Conservation (phyloP, 2,113 vertebrate genomes). For the Zingel zingel region DNA sequence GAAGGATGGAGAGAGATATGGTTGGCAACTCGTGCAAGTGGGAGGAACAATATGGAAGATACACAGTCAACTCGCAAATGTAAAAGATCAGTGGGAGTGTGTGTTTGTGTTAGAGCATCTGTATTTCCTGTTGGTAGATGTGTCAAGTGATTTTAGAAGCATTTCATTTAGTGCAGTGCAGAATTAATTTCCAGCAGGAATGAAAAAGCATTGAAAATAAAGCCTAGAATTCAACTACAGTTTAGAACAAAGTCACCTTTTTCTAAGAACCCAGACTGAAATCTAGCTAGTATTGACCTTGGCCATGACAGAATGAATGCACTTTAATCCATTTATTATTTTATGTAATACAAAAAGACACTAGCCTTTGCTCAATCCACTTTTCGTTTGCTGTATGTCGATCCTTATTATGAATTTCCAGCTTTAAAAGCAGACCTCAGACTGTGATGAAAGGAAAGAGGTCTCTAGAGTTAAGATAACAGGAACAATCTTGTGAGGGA, state of each 20-base stretch:
- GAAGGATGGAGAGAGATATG: conserved; percentile 46
- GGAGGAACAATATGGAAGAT: conserved; percentile 57
- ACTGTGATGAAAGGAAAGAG: conserved; percentile 59
- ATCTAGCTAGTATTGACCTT: conserved; percentile 25
- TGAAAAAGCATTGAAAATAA: not conserved
- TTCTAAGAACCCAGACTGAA: conserved; percentile 24
- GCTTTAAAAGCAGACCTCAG: conserved; percentile 36
- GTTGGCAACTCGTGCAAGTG: conserved; percentile 31
- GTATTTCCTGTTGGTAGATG: conserved; percentile 22
- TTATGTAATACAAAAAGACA: conserved; percentile 28
- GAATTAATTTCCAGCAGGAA: conserved; percentile 3
- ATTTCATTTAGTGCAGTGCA: not conserved
- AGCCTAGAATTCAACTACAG: not conserved
- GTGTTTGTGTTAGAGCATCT: conserved; percentile 36
- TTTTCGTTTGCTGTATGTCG: not conserved
- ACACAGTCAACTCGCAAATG: conserved; percentile 45
- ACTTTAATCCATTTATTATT: conserved; percentile 44
- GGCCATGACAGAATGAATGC: conserved; percentile 25
- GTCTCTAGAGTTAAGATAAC: conserved; percentile 57
- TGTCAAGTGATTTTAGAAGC: not conserved
- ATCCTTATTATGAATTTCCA: conserved; percentile 28
- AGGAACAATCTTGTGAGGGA: conserved; percentile 55
- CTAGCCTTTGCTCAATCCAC: conserved; percentile 14
- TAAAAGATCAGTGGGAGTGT: conserved; percentile 25
- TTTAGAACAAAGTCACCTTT: conserved; percentile 16